Conservation (phyloP, 2,888 invertebrate species). For the Griposia aprilina region DNA sequence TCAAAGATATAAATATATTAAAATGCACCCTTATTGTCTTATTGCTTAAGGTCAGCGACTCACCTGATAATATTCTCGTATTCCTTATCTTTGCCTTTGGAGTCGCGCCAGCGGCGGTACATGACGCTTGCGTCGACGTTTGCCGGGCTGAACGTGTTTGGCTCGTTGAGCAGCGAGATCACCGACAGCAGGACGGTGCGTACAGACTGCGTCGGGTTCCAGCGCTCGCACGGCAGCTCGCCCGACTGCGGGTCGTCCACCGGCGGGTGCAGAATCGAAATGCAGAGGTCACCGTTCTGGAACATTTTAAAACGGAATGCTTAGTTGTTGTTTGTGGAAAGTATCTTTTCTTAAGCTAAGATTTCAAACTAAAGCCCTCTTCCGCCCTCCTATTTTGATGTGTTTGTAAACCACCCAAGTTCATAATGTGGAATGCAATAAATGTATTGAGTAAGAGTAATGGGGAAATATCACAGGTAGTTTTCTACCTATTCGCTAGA, state of each 20-base stretch:
- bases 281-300: slow-evolving; percentile 99
- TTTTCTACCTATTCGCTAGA: background rate
- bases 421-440: background rate
- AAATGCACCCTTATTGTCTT: background rate
- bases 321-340: background rate
- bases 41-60: slow-evolving; percentile 36
- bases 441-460: background rate
- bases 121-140: slow-evolving; percentile 99
- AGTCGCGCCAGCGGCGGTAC: slow-evolving; percentile 99
- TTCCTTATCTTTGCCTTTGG: slow-evolving; percentile 99
- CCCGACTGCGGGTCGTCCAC: slow-evolving; percentile 99
- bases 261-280: slow-evolving; percentile 99
- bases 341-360: background rate
- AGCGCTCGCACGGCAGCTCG: slow-evolving; percentile 99
- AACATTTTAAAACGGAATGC: slow-evolving; percentile 63
- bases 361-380: background rate
- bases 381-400: background rate
- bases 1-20: background rate
- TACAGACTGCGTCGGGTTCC: slow-evolving; percentile 99
- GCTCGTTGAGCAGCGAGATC: slow-evolving; percentile 99
- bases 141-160: slow-evolving; percentile 99
- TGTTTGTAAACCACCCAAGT: background rate
- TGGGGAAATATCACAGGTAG: too few species aligned
- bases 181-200: slow-evolving; percentile 99
- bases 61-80: slow-evolving; percentile 99